Percentiles rank a stretch among this genome's conserved stretches.
These are phyloP conservation scores for Dissostichus mawsoni DNA, from an alignment of 2,113 vertebrate genomes.

Conservation along the genomic window DNA sequence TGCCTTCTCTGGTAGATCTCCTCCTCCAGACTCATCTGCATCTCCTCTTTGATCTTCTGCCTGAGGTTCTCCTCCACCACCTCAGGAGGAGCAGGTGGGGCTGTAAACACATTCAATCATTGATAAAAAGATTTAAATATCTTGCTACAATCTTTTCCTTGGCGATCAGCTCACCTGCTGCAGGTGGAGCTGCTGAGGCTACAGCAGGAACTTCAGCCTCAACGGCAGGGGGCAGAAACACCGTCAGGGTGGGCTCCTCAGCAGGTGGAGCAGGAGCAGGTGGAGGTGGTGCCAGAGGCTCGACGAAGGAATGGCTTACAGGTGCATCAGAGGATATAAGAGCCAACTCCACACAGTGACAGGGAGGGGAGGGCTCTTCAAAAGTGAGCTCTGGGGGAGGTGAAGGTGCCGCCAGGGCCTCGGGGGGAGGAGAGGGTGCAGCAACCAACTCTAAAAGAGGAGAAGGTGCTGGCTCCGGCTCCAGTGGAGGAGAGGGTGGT, in stretches of 20 bases:
- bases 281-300: slow-evolving; percentile 16
- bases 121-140: neutral
- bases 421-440: slow-evolving; percentile 18
- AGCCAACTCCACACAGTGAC: slow-evolving; percentile 47
- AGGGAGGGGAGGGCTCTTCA: slow-evolving; percentile 39
- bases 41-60: slow-evolving; percentile 71
- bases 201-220: slow-evolving; percentile 46
- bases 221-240: slow-evolving; percentile 18
- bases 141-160: neutral
- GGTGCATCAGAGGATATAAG: slow-evolving; percentile 23
- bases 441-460: neutral
- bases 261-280: slow-evolving; percentile 14
- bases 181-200: slow-evolving; percentile 28
- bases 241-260: slow-evolving; percentile 18
- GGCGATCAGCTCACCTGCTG: slow-evolving; percentile 50
- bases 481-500: neutral
- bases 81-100: slow-evolving; percentile 29
- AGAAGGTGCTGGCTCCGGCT: neutral
- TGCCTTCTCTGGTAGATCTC: slow-evolving; percentile 71
- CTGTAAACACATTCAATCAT: slow-evolving; percentile 12
- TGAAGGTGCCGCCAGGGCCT: slow-evolving; percentile 1
- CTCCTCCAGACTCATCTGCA: slow-evolving; percentile 72
- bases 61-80: slow-evolving; percentile 72
- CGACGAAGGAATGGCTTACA: neutral
- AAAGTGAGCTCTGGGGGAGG: slow-evolving; percentile 11